phyloP scores from a whole-genome alignment of 2,797 vertebrate species.

The Alfaro cultratus region DNA sequence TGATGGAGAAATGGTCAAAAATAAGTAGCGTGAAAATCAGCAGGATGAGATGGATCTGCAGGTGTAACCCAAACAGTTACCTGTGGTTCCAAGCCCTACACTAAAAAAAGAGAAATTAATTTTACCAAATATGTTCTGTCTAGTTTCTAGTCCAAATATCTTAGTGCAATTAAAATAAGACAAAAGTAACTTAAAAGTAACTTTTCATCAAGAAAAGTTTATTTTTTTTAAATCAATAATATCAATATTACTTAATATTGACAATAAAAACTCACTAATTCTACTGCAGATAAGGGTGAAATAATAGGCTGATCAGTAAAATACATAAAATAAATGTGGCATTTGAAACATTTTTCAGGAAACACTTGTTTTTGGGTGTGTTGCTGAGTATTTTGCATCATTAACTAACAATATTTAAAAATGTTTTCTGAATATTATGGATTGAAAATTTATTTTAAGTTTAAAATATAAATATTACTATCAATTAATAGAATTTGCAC shows the following conservation, averaged over 20 bases:
- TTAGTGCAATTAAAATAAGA: too few relatives aligned
- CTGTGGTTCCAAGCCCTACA: too few relatives aligned
- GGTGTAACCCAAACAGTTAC: background rate
- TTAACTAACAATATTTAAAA: background rate
- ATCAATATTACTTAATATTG: too few relatives aligned
- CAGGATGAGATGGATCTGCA: slow-evolving; percentile 11
- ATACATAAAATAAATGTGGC: background rate
- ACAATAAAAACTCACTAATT: too few relatives aligned
- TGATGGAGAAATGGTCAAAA: background rate
- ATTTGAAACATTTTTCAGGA: background rate
- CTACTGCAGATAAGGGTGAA: too few relatives aligned
- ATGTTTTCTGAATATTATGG: background rate
- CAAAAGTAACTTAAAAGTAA: too few relatives aligned
- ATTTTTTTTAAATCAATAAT: too few relatives aligned
- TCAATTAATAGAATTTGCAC: background rate
- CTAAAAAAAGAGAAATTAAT: too few relatives aligned
- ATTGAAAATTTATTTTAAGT: background rate
- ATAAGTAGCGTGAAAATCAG: background rate
- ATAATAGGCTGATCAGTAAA: background rate
- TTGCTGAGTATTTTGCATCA: background rate
- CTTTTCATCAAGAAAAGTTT: too few relatives aligned
- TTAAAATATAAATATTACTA: too few relatives aligned
- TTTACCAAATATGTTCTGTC: too few relatives aligned
- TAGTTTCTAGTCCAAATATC: too few relatives aligned
- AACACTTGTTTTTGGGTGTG: background rate